These are phyloP conservation scores for Microplitis deprimator DNA, from an alignment of 2,888 invertebrate genomes.

Conservation along the genomic window DNA sequence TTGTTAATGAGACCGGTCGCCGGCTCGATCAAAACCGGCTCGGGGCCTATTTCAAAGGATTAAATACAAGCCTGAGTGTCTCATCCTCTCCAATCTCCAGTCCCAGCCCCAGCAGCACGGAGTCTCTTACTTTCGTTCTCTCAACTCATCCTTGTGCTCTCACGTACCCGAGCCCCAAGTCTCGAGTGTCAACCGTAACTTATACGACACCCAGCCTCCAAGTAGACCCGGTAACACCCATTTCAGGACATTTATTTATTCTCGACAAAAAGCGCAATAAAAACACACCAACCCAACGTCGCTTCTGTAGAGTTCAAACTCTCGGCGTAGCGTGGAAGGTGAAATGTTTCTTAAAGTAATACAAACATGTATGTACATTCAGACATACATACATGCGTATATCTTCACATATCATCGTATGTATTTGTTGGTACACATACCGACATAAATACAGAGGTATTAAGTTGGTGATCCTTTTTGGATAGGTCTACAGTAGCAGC, in stretches of 20 bases:
- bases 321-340: too few relatives aligned
- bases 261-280: constrained; percentile 16
- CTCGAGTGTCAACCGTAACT: constrained; percentile 35
- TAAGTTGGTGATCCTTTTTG: not conserved
- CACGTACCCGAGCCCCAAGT: not conserved
- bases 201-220: not conserved
- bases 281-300: not conserved
- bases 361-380: too few relatives aligned
- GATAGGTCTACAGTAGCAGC: not conserved
- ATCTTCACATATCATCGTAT: too few relatives aligned
- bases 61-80: constrained; percentile 55
- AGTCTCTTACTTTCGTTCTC: constrained; percentile 36
- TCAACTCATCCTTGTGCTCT: not conserved
- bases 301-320: not conserved
- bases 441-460: not conserved
- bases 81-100: constrained; percentile 2
- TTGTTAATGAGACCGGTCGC: constrained; percentile 53
- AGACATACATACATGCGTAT: too few relatives aligned
- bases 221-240: constrained; percentile 27
- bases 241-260: constrained; percentile 33
- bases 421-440: too few relatives aligned
- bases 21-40: constrained; percentile 38
- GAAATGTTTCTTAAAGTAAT: too few relatives aligned
- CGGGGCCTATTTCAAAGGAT: constrained; percentile 56
- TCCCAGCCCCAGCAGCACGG: constrained; percentile 9